Evolutionary conservation across 2,888 invertebrate genomes (phyloP), one percentile per base, ranked within the genome.

Genomic region (Sicus ferrugineus): DNA sequence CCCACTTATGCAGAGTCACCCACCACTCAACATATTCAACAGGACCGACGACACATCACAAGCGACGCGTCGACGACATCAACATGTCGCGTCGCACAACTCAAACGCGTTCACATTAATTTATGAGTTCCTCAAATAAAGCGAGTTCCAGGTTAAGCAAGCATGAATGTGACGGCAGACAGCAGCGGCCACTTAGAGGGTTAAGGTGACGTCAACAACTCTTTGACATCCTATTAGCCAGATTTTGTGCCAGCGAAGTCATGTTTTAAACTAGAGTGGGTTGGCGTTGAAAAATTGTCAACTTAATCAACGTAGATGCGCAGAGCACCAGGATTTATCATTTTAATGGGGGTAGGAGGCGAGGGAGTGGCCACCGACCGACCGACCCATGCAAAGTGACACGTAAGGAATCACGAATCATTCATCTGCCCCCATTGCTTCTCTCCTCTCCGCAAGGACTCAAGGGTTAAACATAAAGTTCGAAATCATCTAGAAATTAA

Each of bases 91-190:
- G 34, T 34, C 58, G 26, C 28, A 63, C 4, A n/a, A 19, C 63
- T 34, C 42, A n/a, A 23, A 61, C 23, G 54, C 26, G 30, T 38
- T 42, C 46, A 64, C 5, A 30, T 46, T 66, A 66, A 66, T 66
- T 54, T 66, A 66, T 66, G 54, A 66, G 56, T 56, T 66, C 38
- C 38, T 56, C 31, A 66, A 66, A 56, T 42, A 56, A 56, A 66
- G 38, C 56, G 58, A 56, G 54, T 66, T 66, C 46, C 38, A 42
- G 56, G 42, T 66, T 56, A 66, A 66, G 58, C 66, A 56, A 38
- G 50, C 64, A 64, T 31, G 50, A 64, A 64, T 50, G 50, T 64
- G 64, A 64, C 56, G 42, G 38, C 38, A 56, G 66, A 23, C 66
- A 64, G 64, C n/a, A 52, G 26, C 56, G 21, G 19, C 21, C 59